Base-by-base conservation (phyloP, 2,888 invertebrate species). In the Lissocephala sabroskyi region DNA sequence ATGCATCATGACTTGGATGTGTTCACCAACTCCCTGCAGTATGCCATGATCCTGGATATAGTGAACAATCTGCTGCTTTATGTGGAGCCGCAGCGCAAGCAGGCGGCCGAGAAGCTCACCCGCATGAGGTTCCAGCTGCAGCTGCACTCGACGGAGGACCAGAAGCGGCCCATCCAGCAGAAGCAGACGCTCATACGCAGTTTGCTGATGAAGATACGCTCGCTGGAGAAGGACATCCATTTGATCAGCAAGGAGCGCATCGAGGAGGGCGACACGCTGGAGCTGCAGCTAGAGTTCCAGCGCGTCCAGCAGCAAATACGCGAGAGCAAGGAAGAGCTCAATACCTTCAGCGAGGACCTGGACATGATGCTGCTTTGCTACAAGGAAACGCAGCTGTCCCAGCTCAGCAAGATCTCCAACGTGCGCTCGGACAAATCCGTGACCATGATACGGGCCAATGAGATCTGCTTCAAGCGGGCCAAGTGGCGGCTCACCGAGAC, bases 1-100 rank as follows among this genome's bases (percentile, higher is more conserved):
- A 96, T 98, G 91, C 99, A 99, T 86, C 96, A 99, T 82, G 98
- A 98, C 86, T 88, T 99, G 28, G 97, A 98, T 81, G 96, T 97
- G n/a, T 96, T 95, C 86, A 97, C 97, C 33, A 98, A 97, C 86
- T 96, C 96, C 0, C 81, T 95, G 61, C 88, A 96, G 90, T 98
- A 98, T 84, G 94, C 94, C 1, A 98, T 98, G 96, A 90, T 99
- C 30, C 86, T 99, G 74, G 99, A 99, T 85, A 94, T 99, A 66
- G 94, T 99, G 2, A 99, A 99, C 86, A 98, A 98, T 86, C 88
- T 99, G 23, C 86, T 99, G 44, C 87, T 99, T 1, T 97, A 96
- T 84, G 97, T 98, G 47, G 98, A 98, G 84, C 98, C 98, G 0
- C 94, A 95, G 79, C 89, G 97, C 46, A 95, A 97, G 68, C 94